phyloP scores from a whole-genome alignment of 2,888 invertebrate genomes.

The Crematogaster levior region DNA sequence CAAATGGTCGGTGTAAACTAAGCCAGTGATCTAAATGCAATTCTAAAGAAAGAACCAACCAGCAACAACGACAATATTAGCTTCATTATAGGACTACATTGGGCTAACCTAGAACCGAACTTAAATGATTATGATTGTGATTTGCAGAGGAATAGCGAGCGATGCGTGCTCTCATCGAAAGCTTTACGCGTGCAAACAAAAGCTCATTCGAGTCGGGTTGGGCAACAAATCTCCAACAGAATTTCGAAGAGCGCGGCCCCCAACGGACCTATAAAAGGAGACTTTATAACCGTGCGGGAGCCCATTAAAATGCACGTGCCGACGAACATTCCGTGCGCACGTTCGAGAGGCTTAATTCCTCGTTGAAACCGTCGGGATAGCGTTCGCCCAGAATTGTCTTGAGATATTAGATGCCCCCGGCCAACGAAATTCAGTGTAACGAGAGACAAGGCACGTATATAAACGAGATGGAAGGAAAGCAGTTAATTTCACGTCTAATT shows the following conservation, averaged over 20 bases:
- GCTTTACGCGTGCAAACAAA: slow-evolving; percentile 3
- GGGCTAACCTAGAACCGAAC: background rate
- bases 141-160: background rate
- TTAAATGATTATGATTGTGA: slow-evolving; percentile 14
- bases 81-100: background rate
- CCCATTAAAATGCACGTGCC: slow-evolving; percentile 34
- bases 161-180: background rate
- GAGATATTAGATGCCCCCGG: background rate
- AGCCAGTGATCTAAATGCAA: background rate
- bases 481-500: background rate
- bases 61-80: background rate
- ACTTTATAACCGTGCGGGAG: slow-evolving; percentile 25
- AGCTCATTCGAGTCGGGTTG: background rate
- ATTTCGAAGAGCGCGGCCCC: slow-evolving; percentile 28
- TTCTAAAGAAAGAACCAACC: slow-evolving; percentile 14
- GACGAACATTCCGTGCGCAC: background rate
- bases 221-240: slow-evolving; percentile 34
- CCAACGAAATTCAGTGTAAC: background rate
- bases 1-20: no score
- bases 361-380: slow-evolving; percentile 1
- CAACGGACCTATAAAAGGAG: slow-evolving; percentile 15
- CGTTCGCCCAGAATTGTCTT: slow-evolving; percentile 6
- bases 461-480: background rate
- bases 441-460: background rate
- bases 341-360: slow-evolving; percentile 9